Evolutionary conservation across 2,797 vertebrate species (phyloP).

Genomic region (Neostethus bicornis): DNA sequence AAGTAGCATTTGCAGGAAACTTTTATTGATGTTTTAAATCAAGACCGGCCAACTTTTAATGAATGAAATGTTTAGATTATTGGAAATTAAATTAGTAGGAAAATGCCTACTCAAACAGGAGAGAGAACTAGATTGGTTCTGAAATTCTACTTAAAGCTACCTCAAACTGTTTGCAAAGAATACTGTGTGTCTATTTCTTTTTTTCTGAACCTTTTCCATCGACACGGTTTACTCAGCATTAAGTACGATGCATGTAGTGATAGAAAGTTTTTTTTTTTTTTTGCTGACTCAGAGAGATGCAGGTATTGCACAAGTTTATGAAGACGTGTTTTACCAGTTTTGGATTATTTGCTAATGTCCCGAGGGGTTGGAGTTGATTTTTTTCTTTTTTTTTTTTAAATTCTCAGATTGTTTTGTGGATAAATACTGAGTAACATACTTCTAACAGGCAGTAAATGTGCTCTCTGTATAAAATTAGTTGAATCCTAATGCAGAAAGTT

Average conservation of each 20-base stretch:
- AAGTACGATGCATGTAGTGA: background rate
- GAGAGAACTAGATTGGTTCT: background rate
- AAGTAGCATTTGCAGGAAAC: constrained; percentile 1
- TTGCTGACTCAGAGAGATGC: background rate
- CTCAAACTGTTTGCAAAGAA: background rate
- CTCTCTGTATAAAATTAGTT: no score
- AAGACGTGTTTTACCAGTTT: background rate
- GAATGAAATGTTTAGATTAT: background rate
- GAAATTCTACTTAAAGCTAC: background rate
- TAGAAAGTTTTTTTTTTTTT: background rate
- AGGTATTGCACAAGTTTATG: background rate
- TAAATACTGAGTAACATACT: background rate
- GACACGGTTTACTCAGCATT: background rate
- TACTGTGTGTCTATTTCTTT: background rate
- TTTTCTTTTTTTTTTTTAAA: background rate
- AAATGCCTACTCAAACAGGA: background rate
- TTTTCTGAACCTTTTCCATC: background rate
- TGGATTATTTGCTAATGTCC: background rate
- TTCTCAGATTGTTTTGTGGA: no score
- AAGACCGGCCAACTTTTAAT: constrained; percentile 1
- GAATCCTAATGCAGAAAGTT: no score
- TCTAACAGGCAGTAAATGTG: background rate
- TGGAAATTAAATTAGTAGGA: constrained; percentile 1
- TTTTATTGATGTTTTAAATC: constrained; percentile 11
- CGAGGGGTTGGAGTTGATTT: background rate